phyloP scores from a whole-genome alignment of 2,113 vertebrate species.

The Etheostoma spectabile region DNA sequence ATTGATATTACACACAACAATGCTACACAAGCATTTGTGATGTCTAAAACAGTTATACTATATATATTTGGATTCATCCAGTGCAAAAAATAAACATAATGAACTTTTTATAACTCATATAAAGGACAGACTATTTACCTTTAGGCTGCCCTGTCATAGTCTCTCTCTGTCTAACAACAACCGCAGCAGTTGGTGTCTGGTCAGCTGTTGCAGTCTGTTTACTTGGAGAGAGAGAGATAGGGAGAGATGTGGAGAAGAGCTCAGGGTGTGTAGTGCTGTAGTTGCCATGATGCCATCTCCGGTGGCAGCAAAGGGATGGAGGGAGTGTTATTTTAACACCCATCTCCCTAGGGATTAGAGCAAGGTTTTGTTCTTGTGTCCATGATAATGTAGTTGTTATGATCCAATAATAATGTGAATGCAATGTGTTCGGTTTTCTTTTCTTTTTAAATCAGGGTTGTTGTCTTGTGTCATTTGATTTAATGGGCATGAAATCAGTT shows the following conservation, averaged over 20 bases:
- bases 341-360: not conserved
- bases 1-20: no score
- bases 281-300: constrained; percentile 61
- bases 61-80: no score
- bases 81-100: no score
- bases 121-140: not conserved
- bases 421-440: not conserved
- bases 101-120: no score
- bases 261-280: constrained; percentile 6
- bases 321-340: constrained; percentile 33
- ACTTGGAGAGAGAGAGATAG: constrained; percentile 1
- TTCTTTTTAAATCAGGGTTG: not conserved
- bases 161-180: not conserved
- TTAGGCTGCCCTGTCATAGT: constrained; percentile 43
- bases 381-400: not conserved
- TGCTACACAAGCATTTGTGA: no score
- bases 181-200: constrained; percentile 19
- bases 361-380: not conserved
- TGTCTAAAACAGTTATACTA: no score
- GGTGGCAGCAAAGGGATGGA: constrained; percentile 26
- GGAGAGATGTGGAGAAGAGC: constrained; percentile 14
- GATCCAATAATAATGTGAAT: not conserved
- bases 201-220: constrained; percentile 38
- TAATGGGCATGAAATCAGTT: not conserved
- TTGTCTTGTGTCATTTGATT: not conserved